Conservation (phyloP, 2,797 vertebrate species). For the Bryconaethiops microstoma region DNA sequence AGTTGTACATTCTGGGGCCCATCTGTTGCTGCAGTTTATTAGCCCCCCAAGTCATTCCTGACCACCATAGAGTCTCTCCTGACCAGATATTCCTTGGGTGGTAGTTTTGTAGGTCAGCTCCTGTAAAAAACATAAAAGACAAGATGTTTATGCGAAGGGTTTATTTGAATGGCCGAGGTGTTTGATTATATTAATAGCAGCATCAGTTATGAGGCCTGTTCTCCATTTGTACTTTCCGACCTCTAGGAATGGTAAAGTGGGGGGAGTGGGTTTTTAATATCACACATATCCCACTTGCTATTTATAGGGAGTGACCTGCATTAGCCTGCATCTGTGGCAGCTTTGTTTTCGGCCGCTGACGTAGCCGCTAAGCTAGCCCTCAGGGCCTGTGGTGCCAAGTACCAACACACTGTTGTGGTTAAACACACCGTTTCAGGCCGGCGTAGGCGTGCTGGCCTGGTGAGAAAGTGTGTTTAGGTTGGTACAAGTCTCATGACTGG, state of each 20-base stretch:
- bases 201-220: background rate
- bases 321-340: slow-evolving; percentile 26
- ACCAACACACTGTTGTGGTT: slow-evolving; percentile 8
- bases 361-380: background rate
- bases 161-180: background rate
- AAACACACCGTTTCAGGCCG: background rate
- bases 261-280: slow-evolving; percentile 31
- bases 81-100: no score
- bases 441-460: background rate
- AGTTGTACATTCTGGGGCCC: no score
- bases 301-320: slow-evolving; percentile 50
- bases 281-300: slow-evolving; percentile 38
- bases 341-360: slow-evolving; percentile 27
- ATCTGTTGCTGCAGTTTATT: no score
- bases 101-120: no score
- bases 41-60: no score
- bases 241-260: background rate
- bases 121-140: no score
- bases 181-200: background rate
- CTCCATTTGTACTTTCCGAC: background rate
- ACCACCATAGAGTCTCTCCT: no score
- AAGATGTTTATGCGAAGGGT: background rate
- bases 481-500: background rate
- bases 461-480: no score
- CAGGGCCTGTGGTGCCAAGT: background rate